phyloP scores from a whole-genome alignment of 1,140 invertebrate genomes.

The Streblospio benedicti region DNA sequence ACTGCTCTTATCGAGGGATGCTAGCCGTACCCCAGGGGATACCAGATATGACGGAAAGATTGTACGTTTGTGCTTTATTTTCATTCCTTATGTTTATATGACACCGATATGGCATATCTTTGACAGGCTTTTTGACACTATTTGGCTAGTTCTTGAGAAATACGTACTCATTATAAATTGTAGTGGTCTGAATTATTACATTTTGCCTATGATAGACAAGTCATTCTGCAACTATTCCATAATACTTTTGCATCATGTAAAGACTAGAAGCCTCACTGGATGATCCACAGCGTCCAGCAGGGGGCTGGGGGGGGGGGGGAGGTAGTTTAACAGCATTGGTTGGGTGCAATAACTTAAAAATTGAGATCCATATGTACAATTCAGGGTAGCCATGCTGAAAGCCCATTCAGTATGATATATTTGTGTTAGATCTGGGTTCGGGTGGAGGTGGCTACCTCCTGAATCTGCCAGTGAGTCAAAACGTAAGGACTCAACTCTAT shows the following conservation, averaged over 20 bases:
- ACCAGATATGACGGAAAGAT: slow-evolving; percentile 64
- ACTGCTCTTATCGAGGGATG: slow-evolving; percentile 70
- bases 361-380: no score
- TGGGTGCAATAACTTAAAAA: no score
- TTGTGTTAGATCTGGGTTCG: no score
- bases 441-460: no score
- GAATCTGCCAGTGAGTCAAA: no score
- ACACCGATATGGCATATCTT: neutral
- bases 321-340: no score
- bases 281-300: no score
- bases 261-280: no score
- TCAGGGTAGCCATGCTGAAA: no score
- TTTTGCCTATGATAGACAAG: neutral
- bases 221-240: neutral
- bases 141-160: neutral
- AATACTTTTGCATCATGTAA: neutral
- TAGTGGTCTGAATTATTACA: neutral
- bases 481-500: no score
- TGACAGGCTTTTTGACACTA: neutral
- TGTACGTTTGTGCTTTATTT: slow-evolving; percentile 62
- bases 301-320: no score
- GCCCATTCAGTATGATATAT: no score
- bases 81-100: slow-evolving; percentile 8
- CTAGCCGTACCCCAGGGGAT: slow-evolving; percentile 68
- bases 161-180: neutral